phyloP scores from a whole-genome alignment of 2,888 invertebrate genomes.

The Drosophila barbarae region DNA sequence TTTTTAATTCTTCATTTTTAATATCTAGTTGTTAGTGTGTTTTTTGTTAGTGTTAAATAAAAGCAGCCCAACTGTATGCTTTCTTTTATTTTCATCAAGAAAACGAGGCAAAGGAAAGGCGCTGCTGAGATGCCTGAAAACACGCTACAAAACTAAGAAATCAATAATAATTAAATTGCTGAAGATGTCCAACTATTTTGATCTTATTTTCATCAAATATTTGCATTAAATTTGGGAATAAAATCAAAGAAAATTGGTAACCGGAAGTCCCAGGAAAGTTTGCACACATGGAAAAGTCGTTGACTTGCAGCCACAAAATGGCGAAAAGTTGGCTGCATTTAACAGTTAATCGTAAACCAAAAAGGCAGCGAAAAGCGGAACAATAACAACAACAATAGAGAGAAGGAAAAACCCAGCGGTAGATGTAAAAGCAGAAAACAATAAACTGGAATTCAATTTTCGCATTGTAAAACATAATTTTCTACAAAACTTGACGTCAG shows the following conservation, averaged over 20 bases:
- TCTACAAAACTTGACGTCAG: constrained; percentile 65
- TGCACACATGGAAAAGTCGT: constrained; percentile 38
- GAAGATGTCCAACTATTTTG: too few species aligned
- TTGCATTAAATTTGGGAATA: constrained; percentile 22
- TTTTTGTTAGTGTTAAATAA: constrained; percentile 24
- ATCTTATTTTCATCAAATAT: constrained; percentile 28
- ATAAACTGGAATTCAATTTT: constrained; percentile 76
- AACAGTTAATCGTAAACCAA: constrained; percentile 69
- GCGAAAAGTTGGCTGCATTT: constrained; percentile 56
- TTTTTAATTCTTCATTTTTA: neutral
- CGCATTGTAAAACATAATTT: constrained; percentile 76
- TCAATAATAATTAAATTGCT: neutral
- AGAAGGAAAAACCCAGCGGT: neutral
- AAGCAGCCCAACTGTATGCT: constrained; percentile 19
- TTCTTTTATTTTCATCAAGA: neutral
- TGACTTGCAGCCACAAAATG: constrained; percentile 57
- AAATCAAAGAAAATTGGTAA: neutral
- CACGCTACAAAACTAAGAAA: neutral
- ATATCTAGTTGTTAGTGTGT: neutral
- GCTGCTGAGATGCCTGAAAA: neutral
- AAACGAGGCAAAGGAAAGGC: neutral
- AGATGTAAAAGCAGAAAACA: constrained; percentile 52
- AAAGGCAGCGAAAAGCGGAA: constrained; percentile 45
- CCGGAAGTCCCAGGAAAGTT: neutral
- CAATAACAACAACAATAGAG: neutral